A percentile compares a stretch with the other conserved stretches of the same genome.
These are phyloP conservation scores for Nomada fabriciana DNA, from an alignment of 2,888 invertebrate genomes.

Conservation along the genomic window DNA sequence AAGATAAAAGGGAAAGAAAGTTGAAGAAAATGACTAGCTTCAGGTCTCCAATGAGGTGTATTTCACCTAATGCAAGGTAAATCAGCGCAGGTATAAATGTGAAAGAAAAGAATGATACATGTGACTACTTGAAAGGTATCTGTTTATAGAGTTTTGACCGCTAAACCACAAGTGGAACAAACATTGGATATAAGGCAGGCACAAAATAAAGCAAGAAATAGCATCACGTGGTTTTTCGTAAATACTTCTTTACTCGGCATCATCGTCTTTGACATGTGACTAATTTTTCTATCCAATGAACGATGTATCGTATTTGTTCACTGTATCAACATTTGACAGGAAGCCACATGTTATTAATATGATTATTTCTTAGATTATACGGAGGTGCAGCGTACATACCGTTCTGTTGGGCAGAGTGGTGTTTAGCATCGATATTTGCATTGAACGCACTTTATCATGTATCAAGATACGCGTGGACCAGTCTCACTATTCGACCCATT, in stretches of 20 bases:
- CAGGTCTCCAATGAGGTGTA: conserved; percentile 79
- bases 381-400: conserved; percentile 78
- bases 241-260: conserved; percentile 86
- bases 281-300: conserved; percentile 40
- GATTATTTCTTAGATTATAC: conserved; percentile 71
- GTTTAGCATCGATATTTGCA: conserved; percentile 83
- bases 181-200: conserved; percentile 86
- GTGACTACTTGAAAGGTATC: background rate
- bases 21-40: conserved; percentile 76
- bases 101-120: background rate
- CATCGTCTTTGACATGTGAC: conserved; percentile 88
- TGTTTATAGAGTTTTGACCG: conserved; percentile 76
- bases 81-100: too few relatives aligned
- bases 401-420: conserved; percentile 80
- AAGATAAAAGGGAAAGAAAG: background rate
- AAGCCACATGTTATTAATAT: background rate
- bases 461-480: conserved; percentile 84
- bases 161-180: conserved; percentile 85
- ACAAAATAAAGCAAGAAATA: conserved; percentile 85
- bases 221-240: conserved; percentile 87
- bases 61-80: conserved; percentile 81
- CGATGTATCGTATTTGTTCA: background rate
- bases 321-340: background rate
- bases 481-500: conserved; percentile 84
- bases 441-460: conserved; percentile 86